Evolutionary conservation across 1,140 invertebrate species (phyloP).

Genomic region (Listronotus bonariensis): DNA sequence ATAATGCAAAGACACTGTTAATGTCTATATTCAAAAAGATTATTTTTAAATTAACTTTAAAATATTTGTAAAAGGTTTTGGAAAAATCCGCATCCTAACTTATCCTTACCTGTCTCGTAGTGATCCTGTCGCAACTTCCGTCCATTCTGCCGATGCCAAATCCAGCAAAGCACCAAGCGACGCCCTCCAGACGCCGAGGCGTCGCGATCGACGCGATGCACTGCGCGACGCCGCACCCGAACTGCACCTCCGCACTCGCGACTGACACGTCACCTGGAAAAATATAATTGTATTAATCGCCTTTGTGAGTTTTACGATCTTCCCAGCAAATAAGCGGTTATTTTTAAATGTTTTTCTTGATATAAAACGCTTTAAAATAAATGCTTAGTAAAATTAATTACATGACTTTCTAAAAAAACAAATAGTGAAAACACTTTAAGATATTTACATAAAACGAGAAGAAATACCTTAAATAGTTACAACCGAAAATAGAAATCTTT

Average conservation of each 20-base stretch:
- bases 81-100: background rate
- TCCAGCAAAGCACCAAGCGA: slow-evolving; percentile 39
- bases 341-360: slow-evolving; percentile 10
- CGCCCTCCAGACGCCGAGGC: slow-evolving; percentile 36
- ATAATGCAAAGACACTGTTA: no score
- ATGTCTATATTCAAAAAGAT: no score
- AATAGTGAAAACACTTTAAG: no score
- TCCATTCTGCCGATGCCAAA: slow-evolving; percentile 32
- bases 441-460: no score
- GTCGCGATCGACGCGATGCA: slow-evolving; percentile 38
- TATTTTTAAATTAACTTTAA: no score
- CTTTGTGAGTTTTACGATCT: slow-evolving; percentile 18
- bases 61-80: background rate
- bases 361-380: slow-evolving; percentile 6
- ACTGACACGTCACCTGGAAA: slow-evolving; percentile 41
- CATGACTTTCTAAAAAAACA: background rate
- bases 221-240: slow-evolving; percentile 40
- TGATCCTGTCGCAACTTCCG: background rate
- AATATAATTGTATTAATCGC: slow-evolving; percentile 30
- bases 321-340: slow-evolving; percentile 18
- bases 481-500: no score
- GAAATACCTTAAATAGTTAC: no score
- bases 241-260: slow-evolving; percentile 41
- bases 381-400: background rate
- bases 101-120: slow-evolving; percentile 13